Evolutionary conservation across 2,113 vertebrate genomes (phyloP).

Genomic region (Pachycephala philippinensis): DNA sequence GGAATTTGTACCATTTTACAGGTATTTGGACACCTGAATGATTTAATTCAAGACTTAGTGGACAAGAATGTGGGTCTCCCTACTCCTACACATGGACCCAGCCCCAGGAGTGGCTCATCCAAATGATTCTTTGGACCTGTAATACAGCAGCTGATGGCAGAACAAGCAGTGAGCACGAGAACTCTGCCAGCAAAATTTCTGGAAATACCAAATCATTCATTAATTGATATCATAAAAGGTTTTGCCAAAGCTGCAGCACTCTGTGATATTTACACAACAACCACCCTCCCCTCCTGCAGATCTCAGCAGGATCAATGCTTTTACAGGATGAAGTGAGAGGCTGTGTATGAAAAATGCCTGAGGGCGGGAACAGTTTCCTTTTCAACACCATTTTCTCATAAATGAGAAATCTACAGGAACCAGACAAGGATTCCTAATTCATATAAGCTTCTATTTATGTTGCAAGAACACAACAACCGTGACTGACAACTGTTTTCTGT

Average conservation of each 20-base stretch:
- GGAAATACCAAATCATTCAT: not conserved
- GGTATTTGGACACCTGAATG: not conserved
- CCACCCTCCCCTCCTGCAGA: not conserved
- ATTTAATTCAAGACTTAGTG: not conserved
- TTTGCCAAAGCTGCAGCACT: not conserved
- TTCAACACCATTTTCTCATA: not conserved
- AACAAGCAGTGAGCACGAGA: rapidly evolving
- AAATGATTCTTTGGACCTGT: not conserved
- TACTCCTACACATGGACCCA: not conserved
- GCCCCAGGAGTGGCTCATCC: not conserved
- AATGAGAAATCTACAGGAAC: not conserved
- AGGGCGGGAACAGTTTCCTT: not conserved
- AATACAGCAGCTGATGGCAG: not conserved
- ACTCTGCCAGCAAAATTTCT: not conserved
- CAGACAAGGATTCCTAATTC: not conserved
- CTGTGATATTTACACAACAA: not conserved
- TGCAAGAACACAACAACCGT: not conserved
- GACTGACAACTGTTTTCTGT: not conserved
- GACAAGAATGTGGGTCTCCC: not conserved
- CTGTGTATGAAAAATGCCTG: not conserved
- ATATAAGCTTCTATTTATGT: not conserved
- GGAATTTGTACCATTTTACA: not conserved
- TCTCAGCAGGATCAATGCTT: not conserved
- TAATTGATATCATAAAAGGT: not conserved
- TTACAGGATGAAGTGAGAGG: not conserved